A percentile compares a stretch with the other conserved stretches of the same genome.
These are phyloP conservation scores for Gadopsis marmoratus DNA, from an alignment of 2,797 vertebrate species.

Conservation along the genomic window DNA sequence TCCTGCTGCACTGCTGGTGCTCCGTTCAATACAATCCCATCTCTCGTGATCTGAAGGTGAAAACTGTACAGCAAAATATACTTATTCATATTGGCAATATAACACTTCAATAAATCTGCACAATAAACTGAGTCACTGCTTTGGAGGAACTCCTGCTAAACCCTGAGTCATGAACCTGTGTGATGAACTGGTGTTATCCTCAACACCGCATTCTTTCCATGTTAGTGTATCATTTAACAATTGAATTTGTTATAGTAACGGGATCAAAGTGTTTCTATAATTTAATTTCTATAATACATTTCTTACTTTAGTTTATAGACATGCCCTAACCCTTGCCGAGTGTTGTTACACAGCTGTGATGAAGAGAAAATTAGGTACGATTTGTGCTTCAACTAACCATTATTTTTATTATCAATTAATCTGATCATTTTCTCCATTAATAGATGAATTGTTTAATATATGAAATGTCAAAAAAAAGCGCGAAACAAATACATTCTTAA, in stretches of 20 bases:
- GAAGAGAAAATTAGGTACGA: not conserved
- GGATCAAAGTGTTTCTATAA: not conserved
- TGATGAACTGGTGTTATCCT: not conserved
- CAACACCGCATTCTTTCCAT: not conserved
- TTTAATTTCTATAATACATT: not conserved
- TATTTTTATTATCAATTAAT: not conserved
- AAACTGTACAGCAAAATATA: not conserved
- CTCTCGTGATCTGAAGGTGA: constrained; percentile 38
- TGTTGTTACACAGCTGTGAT: not conserved
- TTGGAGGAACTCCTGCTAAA: constrained; percentile 5
- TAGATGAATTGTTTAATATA: too few species aligned
- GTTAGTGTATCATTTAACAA: not conserved
- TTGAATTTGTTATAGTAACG: not conserved
- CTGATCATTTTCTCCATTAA: not conserved
- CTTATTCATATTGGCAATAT: not conserved
- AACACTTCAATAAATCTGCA: not conserved
- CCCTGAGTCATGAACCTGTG: constrained; percentile 1
- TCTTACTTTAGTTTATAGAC: not conserved
- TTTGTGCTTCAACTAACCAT: not conserved
- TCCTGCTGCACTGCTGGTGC: not conserved
- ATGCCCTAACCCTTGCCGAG: too few species aligned
- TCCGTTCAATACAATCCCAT: constrained; percentile 47
- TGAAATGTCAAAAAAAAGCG: not conserved
- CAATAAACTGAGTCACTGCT: not conserved
- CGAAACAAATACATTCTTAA: not conserved